These are phyloP conservation scores for Amblyopsis hoosieri DNA, from an alignment of 2,797 vertebrate species.

Conservation along the genomic window DNA sequence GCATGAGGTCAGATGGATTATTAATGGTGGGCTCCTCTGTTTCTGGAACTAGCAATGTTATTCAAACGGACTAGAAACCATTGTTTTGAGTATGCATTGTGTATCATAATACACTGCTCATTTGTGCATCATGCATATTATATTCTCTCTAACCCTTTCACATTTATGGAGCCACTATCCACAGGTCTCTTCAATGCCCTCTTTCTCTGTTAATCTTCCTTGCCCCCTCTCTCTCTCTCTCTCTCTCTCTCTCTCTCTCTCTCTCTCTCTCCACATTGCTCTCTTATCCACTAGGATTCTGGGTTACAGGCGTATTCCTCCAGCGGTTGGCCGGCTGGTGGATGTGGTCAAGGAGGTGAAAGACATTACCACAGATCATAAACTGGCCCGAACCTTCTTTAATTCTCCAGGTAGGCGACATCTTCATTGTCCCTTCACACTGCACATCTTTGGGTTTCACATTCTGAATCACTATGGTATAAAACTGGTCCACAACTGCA, in stretches of 20 bases:
- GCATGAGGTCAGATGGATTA: too few species aligned
- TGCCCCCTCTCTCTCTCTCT: neutral
- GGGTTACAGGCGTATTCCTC: constrained; percentile 84
- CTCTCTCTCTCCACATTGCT: neutral
- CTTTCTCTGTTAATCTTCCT: neutral
- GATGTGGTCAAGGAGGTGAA: constrained; percentile 82
- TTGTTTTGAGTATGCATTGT: too few species aligned
- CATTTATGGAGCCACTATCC: too few species aligned
- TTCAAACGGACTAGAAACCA: too few species aligned
- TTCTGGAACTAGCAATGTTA: too few species aligned
- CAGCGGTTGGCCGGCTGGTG: constrained; percentile 80
- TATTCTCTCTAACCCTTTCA: too few species aligned
- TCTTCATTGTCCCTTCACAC: constrained; percentile 17
- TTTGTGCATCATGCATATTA: too few species aligned
- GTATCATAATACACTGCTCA: too few species aligned
- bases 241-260: constrained; percentile 7
- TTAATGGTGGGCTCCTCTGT: too few species aligned
- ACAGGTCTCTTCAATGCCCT: constrained; percentile 6
- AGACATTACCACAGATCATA: constrained; percentile 82
- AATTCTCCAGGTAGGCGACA: constrained; percentile 80
- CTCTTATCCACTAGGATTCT: constrained; percentile 70
- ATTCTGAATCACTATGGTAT: too few species aligned
- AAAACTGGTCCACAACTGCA: neutral
- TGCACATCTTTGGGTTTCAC: neutral
- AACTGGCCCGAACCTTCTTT: constrained; percentile 84